phyloP scores from a whole-genome alignment of 2,888 invertebrate species.

The Aphidoletes aphidimyza region DNA sequence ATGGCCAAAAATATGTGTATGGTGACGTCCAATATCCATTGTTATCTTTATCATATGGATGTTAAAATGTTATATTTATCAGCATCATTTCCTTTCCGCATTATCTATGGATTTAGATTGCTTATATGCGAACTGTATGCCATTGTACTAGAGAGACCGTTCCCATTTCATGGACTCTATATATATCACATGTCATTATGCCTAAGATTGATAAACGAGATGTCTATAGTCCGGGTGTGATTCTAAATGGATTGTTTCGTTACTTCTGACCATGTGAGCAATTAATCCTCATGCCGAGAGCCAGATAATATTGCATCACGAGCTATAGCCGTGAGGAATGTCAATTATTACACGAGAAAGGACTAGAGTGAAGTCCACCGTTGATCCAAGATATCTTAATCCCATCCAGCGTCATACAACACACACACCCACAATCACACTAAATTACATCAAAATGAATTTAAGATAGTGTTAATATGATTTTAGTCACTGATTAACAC shows the following conservation, averaged over 20 bases:
- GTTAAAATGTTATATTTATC: slow-evolving; percentile 13
- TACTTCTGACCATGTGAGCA: background rate
- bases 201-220: slow-evolving; percentile 8
- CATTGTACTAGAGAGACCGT: background rate
- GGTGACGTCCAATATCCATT: background rate
- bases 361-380: background rate
- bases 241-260: background rate
- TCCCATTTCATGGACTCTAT: background rate
- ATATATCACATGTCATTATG: background rate
- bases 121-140: background rate
- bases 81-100: background rate
- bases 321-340: background rate
- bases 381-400: background rate
- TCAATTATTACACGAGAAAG: background rate
- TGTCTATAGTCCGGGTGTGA: background rate
- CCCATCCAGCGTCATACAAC: background rate
- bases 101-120: slow-evolving; percentile 1
- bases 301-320: background rate
- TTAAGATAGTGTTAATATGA: background rate
- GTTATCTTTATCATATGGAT: background rate
- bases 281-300: slow-evolving; percentile 2
- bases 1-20: background rate
- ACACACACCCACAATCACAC: too few species aligned
- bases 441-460: background rate
- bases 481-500: slow-evolving; percentile 20